Evolutionary conservation across 2,113 vertebrate species (phyloP), one percentile per base, ranked within the genome.

Genomic region (Anthoscopus minutus): DNA sequence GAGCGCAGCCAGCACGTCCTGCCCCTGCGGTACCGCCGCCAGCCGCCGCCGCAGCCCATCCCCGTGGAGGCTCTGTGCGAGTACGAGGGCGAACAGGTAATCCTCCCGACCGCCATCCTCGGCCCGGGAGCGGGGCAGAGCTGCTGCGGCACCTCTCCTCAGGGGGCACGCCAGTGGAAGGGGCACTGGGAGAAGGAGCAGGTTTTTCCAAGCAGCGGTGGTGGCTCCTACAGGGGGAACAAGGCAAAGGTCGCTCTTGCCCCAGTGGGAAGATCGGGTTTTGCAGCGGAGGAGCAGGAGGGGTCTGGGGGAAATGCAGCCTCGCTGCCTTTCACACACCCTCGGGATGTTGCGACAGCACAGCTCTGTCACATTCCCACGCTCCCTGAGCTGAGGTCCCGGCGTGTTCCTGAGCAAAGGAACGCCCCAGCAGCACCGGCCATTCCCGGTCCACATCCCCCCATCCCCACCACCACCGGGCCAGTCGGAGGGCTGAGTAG

Each of bases 31-130:
- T 98, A 97, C 92, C 99, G 99, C 60, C 97, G 98, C 2, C 97
- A 98, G 74, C 89, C 81, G 0, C 98, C 98, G 0, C 96, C 97
- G 40, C 99, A 99, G 94, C 97, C 98, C 60, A 62, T 99, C 33
- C 98, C 99, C 0, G 94, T 99, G 48, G 99, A 99, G 95, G 99
- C 99, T 0, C 98, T 99, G 27, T 99, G 99, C 47, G 99, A 99
- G 91, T 99, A 98, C 1, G 98, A 99, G 62, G 81, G 98, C 3
- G 98, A 99, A 5, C 98, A 99, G 97, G 99, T 99, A n/a, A n/a
- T n/a, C n/a, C n/a, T n/a, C n/a, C n/a, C n/a, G n/a, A 97, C 64
- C 25, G 13, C 15, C 60, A 11, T 8, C 28, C 30, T 11, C 7
- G 1, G 2, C 33, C 44, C 18, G 0, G 2, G 7, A 13, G 23